A percentile compares a stretch with the other conserved stretches of the same genome.
Conservation (phyloP, 2,797 vertebrate species). For the Graptemys geographica region DNA sequence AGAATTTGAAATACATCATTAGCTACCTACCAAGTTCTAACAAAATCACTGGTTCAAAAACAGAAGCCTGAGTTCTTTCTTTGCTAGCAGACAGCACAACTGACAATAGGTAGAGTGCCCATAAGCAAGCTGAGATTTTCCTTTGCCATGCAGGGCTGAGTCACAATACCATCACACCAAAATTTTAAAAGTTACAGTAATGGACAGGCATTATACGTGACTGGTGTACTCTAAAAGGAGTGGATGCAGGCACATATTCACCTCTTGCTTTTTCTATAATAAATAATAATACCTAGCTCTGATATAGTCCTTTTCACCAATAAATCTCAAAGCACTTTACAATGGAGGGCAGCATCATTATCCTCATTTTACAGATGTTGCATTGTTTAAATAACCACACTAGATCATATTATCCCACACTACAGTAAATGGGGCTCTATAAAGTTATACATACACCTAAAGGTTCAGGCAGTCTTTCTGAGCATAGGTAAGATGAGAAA, state of each 20-base stretch:
- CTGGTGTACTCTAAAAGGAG: neutral
- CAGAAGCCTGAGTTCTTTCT: constrained; percentile 16
- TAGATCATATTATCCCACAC: neutral
- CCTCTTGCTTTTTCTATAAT: neutral
- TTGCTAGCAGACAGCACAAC: neutral
- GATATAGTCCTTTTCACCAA: neutral
- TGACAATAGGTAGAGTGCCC: neutral
- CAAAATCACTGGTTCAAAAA: constrained; percentile 30
- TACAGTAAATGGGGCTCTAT: neutral
- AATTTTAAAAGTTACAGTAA: neutral
- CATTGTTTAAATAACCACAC: neutral
- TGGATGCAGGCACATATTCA: accelerated
- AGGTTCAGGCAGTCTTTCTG: neutral
- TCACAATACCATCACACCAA: neutral
- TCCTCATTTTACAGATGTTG: neutral
- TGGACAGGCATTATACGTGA: neutral
- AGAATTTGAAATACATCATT: constrained; percentile 56
- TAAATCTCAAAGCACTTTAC: neutral
- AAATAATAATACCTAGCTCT: neutral
- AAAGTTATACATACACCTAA: neutral
- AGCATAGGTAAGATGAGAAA: neutral
- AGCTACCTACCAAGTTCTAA: neutral
- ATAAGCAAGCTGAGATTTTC: constrained; percentile 11
- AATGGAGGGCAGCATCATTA: neutral
- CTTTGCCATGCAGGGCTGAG: neutral